A percentile compares a stretch with the other conserved stretches of the same genome.
Conservation (phyloP, 2,888 invertebrate genomes). For the Capitulum mitella region DNA sequence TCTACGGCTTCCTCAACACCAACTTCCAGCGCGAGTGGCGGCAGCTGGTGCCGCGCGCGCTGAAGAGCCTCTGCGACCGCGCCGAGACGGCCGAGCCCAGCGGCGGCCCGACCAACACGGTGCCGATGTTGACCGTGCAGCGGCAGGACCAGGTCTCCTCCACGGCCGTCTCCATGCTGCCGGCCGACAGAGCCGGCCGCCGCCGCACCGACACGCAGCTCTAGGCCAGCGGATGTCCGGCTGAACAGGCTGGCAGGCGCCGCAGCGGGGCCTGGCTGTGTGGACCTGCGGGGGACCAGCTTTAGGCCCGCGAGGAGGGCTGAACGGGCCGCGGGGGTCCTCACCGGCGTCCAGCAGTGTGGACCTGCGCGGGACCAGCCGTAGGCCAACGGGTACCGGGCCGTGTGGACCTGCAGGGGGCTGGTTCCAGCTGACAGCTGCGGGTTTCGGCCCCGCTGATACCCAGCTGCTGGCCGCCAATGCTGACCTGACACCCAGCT, state of each 20-base stretch:
- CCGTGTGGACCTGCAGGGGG: too few relatives aligned
- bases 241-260: too few relatives aligned
- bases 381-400: too few relatives aligned
- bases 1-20: conserved; percentile 56
- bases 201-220: neutral
- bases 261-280: too few relatives aligned
- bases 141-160: neutral
- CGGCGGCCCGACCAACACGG: neutral
- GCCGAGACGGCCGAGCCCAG: neutral
- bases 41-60: conserved; percentile 34
- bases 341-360: too few relatives aligned
- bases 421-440: neutral
- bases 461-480: too few relatives aligned
- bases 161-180: conserved; percentile 1
- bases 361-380: too few relatives aligned
- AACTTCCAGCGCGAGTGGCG: conserved; percentile 49
- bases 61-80: neutral
- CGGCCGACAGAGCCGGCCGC: neutral
- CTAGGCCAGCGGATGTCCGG: neutral
- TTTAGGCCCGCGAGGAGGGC: too few relatives aligned
- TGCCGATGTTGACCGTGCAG: conserved; percentile 10
- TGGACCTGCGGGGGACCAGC: too few relatives aligned
- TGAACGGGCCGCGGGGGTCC: too few relatives aligned
- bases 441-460: too few relatives aligned
- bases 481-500: neutral